Conservation (phyloP, 2,113 vertebrate genomes). For the Myiozetetes cayanensis region DNA sequence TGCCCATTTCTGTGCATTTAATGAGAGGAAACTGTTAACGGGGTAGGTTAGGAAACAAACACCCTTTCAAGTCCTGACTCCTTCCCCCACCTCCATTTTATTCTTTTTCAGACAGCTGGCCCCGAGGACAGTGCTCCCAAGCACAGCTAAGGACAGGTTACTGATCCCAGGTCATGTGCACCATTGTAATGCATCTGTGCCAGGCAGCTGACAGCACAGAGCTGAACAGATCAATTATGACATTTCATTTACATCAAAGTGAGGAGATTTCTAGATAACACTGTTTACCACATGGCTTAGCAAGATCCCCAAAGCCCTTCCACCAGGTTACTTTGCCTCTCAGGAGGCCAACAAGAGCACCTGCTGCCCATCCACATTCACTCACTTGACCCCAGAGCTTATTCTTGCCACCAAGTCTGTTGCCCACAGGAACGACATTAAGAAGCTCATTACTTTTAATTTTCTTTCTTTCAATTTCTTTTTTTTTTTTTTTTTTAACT, state of each 20-base stretch:
- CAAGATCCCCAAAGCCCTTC: not conserved
- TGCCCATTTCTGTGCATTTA: not conserved
- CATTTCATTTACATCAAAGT: conserved; percentile 56
- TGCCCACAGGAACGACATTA: not conserved
- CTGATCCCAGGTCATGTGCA: not conserved
- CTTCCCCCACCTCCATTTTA: not conserved
- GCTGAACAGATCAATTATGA: conserved; percentile 14
- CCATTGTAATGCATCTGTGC: not conserved
- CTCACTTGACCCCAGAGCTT: not conserved
- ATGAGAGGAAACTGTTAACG: not conserved
- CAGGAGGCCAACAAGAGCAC: not conserved
- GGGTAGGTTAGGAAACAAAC: not conserved
- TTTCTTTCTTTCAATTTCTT: not conserved
- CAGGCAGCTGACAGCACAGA: conserved; percentile 49
- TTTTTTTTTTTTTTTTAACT: not conserved
- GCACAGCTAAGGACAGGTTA: not conserved
- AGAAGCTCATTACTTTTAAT: not conserved
- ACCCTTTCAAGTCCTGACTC: not conserved
- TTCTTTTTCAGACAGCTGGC: not conserved
- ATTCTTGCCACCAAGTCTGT: not conserved
- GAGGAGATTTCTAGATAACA: conserved; percentile 43
- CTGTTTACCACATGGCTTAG: not conserved
- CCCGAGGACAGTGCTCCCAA: not conserved
- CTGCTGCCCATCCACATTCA: not conserved
- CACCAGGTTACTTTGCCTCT: conserved; percentile 8